Conservation (phyloP, 23 tunicate species). For the Phallusia fumigata region DNA sequence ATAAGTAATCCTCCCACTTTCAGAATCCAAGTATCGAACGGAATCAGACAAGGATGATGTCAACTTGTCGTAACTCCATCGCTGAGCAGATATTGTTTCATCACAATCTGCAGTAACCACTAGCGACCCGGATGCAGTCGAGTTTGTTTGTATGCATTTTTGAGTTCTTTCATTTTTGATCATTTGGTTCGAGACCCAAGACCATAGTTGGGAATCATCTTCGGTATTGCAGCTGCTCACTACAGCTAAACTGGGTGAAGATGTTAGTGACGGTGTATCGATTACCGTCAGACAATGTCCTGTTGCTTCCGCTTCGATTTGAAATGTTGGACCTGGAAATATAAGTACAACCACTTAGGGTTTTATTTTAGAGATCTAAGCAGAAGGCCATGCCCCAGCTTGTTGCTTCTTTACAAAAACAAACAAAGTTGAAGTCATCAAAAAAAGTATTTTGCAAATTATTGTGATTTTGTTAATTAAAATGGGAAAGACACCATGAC, state of each 20-base stretch:
- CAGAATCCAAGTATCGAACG: conserved; percentile 30
- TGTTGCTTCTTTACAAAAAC: neutral
- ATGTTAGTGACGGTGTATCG: neutral
- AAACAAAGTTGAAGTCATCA: neutral
- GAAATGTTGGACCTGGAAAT: conserved; percentile 78
- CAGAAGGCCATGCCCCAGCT: neutral
- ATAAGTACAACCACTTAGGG: neutral
- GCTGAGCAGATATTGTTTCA: conserved; percentile 12
- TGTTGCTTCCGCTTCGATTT: conserved; percentile 37
- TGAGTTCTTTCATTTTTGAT: conserved; percentile 40
- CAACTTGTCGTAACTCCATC: conserved; percentile 39
- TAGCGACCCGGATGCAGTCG: conserved; percentile 7
- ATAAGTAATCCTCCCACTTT: conserved; percentile 5
- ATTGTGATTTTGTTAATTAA: no score
- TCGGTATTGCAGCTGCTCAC: conserved; percentile 17
- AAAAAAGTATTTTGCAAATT: no score
- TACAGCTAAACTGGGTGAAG: conserved; percentile 14
- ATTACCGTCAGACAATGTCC: conserved; percentile 46
- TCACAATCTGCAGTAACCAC: conserved; percentile 64
- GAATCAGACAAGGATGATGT: conserved; percentile 16
- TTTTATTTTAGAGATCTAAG: no score
- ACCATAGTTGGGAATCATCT: conserved; percentile 56
- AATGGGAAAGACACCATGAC: no score
- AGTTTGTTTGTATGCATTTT: conserved; percentile 48
- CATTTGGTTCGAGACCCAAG: conserved; percentile 59